These are phyloP conservation scores for Motacilla tschutschensis DNA, from an alignment of 2,113 vertebrate genomes.

Conservation along the genomic window DNA sequence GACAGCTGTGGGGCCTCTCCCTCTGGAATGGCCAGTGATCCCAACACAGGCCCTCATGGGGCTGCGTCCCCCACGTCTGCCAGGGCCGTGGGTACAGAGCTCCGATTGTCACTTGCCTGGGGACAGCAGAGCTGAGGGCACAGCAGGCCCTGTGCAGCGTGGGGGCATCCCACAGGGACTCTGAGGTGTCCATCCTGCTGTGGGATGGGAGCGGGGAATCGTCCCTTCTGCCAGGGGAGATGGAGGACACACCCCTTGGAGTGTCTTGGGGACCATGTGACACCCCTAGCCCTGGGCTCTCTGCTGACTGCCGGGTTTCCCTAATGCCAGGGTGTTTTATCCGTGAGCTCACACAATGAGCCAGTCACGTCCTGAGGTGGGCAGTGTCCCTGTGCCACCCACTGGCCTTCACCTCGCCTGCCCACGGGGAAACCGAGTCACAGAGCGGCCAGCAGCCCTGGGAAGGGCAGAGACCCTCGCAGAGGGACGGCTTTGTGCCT, in stretches of 20 bases:
- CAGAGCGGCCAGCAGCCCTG: not conserved
- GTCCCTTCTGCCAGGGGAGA: not conserved
- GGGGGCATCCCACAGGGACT: not conserved
- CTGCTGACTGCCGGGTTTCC: not conserved
- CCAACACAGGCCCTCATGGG: not conserved
- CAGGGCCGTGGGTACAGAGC: accelerated
- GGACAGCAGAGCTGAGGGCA: not conserved
- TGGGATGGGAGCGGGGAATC: accelerated
- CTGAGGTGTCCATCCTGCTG: not conserved
- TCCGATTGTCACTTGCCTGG: not conserved
- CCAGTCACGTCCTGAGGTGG: not conserved
- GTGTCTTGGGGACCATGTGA: not conserved
- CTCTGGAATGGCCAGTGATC: accelerated
- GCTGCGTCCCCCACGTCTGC: accelerated
- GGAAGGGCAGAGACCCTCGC: not conserved
- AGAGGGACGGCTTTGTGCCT: not conserved
- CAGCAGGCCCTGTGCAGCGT: not conserved
- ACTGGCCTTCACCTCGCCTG: not conserved
- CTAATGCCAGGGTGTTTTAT: not conserved
- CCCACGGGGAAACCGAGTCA: accelerated
- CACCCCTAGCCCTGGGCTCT: not conserved
- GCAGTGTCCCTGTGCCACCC: not conserved
- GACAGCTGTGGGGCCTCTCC: not conserved
- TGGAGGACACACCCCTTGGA: not conserved
- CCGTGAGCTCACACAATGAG: accelerated